A percentile compares a stretch with the other conserved stretches of the same genome.
Evolutionary conservation across 2,888 invertebrate genomes (phyloP).

Genomic region (Drosophila kambysellisi): DNA sequence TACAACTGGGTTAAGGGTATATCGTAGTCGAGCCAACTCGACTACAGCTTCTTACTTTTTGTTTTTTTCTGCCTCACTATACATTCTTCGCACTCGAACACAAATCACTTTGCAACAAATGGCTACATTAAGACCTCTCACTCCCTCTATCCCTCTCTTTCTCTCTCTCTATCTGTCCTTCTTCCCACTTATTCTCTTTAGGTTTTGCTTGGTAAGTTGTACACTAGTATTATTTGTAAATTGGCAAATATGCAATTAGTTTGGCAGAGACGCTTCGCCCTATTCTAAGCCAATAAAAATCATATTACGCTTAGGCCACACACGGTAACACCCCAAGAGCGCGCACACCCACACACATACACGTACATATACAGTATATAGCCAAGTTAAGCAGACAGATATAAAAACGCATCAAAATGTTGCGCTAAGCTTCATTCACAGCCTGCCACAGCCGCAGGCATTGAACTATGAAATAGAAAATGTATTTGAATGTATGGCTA

Average conservation of each 20-base stretch:
- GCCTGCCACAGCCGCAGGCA: conserved; percentile 63
- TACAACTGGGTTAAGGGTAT: too few relatives aligned
- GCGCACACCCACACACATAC: conserved; percentile 1
- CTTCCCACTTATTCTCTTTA: background rate
- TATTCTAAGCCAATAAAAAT: conserved; percentile 74
- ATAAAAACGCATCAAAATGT: conserved; percentile 75
- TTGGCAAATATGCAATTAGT: conserved; percentile 27
- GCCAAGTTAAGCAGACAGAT: conserved; percentile 33
- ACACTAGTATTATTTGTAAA: background rate
- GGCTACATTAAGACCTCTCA: background rate
- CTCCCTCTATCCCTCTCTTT: background rate
- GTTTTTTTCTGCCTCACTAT: background rate
- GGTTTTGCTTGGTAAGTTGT: background rate
- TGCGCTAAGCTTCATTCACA: conserved; percentile 73
- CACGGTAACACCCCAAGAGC: background rate
- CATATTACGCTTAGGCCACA: conserved; percentile 71
- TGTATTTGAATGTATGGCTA: conserved; percentile 56
- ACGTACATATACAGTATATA: conserved; percentile 7
- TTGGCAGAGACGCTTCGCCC: conserved; percentile 43
- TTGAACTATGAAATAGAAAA: conserved; percentile 64
- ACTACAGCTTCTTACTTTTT: too few relatives aligned
- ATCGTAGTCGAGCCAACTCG: too few relatives aligned
- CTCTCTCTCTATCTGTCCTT: background rate
- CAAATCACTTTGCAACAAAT: conserved; percentile 21
- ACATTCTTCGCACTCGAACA: background rate